Evolutionary conservation across 2,888 invertebrate species (phyloP).

Genomic region (Agriopis leucophaearia): DNA sequence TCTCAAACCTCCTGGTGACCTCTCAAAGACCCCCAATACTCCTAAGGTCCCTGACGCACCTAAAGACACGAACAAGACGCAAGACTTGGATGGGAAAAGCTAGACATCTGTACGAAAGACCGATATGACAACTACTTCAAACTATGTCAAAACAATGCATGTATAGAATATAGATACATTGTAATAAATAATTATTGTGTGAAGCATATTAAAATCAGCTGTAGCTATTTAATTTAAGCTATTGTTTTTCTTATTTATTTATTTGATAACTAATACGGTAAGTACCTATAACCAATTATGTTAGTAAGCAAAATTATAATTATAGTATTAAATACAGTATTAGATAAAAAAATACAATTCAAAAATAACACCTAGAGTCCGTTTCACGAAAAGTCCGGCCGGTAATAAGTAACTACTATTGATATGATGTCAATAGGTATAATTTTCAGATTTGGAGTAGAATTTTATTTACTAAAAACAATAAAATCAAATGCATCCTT

Average conservation of each 20-base stretch:
- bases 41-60: conserved; percentile 46
- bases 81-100: conserved; percentile 51
- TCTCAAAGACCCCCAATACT: conserved; percentile 54
- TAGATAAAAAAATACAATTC: too few relatives aligned
- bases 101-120: conserved; percentile 28
- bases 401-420: too few relatives aligned
- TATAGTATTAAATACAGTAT: too few relatives aligned
- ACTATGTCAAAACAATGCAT: neutral
- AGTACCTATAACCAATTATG: too few relatives aligned
- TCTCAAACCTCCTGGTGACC: conserved; percentile 55
- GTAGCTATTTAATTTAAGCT: conserved; percentile 45
- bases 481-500: too few relatives aligned
- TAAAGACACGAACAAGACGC: conserved; percentile 43
- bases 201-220: conserved; percentile 65
- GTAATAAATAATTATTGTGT: conserved; percentile 5
- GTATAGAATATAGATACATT: neutral
- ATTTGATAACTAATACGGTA: too few relatives aligned
- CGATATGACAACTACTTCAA: conserved; percentile 1
- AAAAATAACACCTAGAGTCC: too few relatives aligned
- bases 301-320: too few relatives aligned
- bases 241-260: neutral
- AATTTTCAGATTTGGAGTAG: too few relatives aligned
- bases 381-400: too few relatives aligned
- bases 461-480: too few relatives aligned
- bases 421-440: too few relatives aligned